Evolutionary conservation across 1,140 invertebrate species (phyloP).

Genomic region (Campoletis sonorensis): DNA sequence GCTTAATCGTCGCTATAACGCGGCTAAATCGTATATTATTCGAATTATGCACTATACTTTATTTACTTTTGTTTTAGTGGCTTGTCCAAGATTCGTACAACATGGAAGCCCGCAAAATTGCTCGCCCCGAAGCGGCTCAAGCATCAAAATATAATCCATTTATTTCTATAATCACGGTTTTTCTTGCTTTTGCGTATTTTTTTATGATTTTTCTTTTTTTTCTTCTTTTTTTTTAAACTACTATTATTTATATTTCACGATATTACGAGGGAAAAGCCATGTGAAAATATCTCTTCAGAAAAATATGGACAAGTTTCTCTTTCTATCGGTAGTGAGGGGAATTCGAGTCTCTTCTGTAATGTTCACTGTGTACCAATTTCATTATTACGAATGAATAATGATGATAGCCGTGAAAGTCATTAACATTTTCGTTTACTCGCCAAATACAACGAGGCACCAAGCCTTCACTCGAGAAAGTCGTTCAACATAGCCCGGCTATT

Average conservation of each 20-base stretch:
- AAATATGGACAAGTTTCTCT: constrained; percentile 15
- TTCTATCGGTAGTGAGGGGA: not conserved
- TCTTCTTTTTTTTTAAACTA: too few species aligned
- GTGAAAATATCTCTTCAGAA: constrained; percentile 29
- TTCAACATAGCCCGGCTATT: constrained; percentile 30
- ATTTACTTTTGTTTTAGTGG: constrained; percentile 16
- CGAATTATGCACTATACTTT: constrained; percentile 31
- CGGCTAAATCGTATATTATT: constrained; percentile 42
- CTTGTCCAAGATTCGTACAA: not conserved
- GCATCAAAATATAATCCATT: constrained; percentile 54
- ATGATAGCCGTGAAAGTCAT: not conserved
- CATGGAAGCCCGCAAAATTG: constrained; percentile 44
- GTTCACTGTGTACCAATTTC: not conserved
- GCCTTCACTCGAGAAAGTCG: not conserved
- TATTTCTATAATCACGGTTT: constrained; percentile 50
- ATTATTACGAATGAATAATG: not conserved
- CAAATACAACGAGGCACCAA: not conserved
- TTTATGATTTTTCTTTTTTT: not conserved
- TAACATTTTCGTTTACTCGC: not conserved
- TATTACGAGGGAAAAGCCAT: constrained; percentile 7
- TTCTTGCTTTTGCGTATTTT: constrained; percentile 26
- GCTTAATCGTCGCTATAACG: constrained; percentile 38
- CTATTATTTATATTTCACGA: not conserved
- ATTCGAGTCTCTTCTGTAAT: not conserved
- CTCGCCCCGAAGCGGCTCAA: constrained; percentile 41